Percentiles rank a stretch among this genome's conserved stretches.
Conservation (phyloP, 2,113 vertebrate species). For the Ursus arctos region DNA sequence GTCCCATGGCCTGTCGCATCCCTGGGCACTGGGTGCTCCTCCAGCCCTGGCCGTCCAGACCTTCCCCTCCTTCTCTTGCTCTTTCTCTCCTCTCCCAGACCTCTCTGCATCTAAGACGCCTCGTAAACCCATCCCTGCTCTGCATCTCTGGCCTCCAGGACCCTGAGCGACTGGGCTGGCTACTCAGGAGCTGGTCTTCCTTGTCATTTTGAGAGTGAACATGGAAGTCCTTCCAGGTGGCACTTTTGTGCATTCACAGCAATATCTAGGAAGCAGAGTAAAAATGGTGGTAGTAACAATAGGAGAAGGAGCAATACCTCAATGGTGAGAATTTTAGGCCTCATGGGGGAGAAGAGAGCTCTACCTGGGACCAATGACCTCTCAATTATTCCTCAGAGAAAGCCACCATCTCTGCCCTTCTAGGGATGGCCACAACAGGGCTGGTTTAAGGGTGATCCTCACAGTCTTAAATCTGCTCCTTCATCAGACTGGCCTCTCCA, state of each 20-base stretch:
- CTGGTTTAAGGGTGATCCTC: not conserved
- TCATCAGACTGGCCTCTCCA: not conserved
- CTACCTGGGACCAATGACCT: not conserved
- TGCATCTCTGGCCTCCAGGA: not conserved
- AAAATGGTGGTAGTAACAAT: not conserved
- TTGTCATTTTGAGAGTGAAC: not conserved
- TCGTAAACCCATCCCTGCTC: not conserved
- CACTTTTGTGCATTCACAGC: not conserved
- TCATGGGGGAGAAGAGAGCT: not conserved
- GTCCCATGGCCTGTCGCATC: not conserved
- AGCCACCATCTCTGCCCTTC: not conserved
- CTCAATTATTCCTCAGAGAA: constrained; percentile 6
- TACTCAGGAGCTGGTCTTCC: not conserved
- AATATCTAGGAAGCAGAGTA: not conserved
- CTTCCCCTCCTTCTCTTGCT: not conserved
- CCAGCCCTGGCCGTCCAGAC: too few relatives aligned
- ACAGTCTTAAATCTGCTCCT: not conserved
- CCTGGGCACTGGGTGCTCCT: not conserved
- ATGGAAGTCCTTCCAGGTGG: not conserved
- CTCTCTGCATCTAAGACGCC: not conserved
- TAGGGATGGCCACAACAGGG: not conserved
- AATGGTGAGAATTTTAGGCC: not conserved
- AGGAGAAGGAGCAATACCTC: not conserved
- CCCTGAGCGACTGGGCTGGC: not conserved
- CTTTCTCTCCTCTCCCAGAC: not conserved